Base-by-base conservation (phyloP, 2,888 invertebrate genomes). In the Lithosia quadra region DNA sequence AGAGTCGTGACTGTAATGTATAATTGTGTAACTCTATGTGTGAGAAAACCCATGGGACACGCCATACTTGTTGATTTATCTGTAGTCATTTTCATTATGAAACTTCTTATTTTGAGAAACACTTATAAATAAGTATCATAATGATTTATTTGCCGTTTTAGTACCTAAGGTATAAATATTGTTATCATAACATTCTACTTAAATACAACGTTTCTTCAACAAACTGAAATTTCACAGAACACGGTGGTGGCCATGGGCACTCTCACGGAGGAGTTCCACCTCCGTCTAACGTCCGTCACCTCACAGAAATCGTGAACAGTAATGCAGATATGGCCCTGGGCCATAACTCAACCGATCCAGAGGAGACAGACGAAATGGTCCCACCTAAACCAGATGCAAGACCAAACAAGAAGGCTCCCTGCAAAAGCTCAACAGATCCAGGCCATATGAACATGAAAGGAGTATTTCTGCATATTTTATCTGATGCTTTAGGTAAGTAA, bases 391-490 rank as follows among this genome's bases (percentile, higher is more conserved):
- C 85, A 0, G 85, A 82, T 64, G 90, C 91, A 72, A 67, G 84
- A 33, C 85, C 91, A 8, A 90, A 88, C 72, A 88, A 85, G 73
- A 91, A 90, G 95, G 83, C 93, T 95, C 87, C 91, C 0, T 85
- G 86, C 67, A 81, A 83, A 60, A 73, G 86, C 1, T 68, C 91
- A 0, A 82, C 81, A 21, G 96, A 97, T 86, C 96, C 97, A 0
- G 97, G 97, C 3, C 98, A 99, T 89, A 97, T 99, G 97, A 99
- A 99, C 89, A 99, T 99, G 99, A 97, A 98, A 67, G 99, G 99
- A n/a, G 99, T 99, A n/a, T 99, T 99, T 91, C 95, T 99, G 67
- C 99, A 99, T 90, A 98, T 99, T 7, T 92, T 99, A 53, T 99
- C 99, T 62, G 99, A 99, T 94, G 99, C 99, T 24, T 95, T 99